phyloP scores from a whole-genome alignment of 2,113 vertebrate species.

The Anguilla japonica region DNA sequence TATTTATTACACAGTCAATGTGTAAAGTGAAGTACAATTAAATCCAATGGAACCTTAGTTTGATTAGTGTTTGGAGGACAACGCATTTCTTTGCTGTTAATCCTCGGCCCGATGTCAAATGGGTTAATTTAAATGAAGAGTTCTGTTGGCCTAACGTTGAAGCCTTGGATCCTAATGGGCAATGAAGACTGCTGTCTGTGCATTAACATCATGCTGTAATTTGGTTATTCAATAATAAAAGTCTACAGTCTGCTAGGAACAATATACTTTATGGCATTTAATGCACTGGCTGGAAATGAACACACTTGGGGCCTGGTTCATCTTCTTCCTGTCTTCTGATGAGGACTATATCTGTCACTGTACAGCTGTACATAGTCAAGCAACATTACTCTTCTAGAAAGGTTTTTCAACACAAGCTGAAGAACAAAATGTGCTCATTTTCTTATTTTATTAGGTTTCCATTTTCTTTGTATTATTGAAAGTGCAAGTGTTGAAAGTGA shows the following conservation, averaged over 20 bases:
- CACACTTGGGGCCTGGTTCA: not conserved
- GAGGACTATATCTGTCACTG: not conserved
- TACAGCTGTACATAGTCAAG: not conserved
- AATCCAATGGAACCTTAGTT: constrained; percentile 52
- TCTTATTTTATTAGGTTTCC: not conserved
- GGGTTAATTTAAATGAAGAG: constrained; percentile 42
- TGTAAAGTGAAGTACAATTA: constrained; percentile 53
- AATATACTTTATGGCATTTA: not conserved
- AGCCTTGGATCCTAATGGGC: not conserved
- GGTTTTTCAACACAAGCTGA: not conserved
- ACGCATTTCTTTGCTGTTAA: not conserved
- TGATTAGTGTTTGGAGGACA: not conserved
- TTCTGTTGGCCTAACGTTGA: constrained; percentile 8
- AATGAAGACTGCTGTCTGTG: not conserved
- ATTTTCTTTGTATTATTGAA: not conserved
- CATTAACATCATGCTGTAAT: not conserved
- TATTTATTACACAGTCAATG: constrained; percentile 5
- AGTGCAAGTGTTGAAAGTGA: not conserved
- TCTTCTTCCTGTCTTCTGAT: not conserved
- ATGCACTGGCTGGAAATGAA: not conserved
- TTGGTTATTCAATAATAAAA: not conserved
- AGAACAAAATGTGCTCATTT: not conserved
- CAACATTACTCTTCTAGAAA: not conserved
- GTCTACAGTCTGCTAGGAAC: not conserved
- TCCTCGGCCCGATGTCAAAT: constrained; percentile 6